Base-by-base conservation (phyloP, 2,888 invertebrate species). In the Campoletis raptor region DNA sequence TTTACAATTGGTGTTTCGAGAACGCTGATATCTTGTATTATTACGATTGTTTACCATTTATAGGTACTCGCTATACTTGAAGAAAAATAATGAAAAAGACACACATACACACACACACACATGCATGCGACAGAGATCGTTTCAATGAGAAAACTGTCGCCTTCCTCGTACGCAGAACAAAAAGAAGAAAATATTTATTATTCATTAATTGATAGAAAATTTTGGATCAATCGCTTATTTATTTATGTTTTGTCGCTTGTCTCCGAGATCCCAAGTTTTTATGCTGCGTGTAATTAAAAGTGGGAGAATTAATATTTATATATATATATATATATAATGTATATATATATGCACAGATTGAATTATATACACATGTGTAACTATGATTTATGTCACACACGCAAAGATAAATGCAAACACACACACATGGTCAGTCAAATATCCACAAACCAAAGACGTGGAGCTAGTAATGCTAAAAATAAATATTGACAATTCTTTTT, bases 381-480 rank as follows among this genome's bases (percentile, higher is more conserved):
- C 81, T 81, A 83, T 86, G 83, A 85, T 85, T 87, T 87, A 85
- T 88, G 79, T 81, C 83, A 85, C 83, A 81, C 76, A 85, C 66
- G 21, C 45, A 69, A 79, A 40, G 48, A 21, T 67, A 8, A 66
- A 45, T 24, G 48, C 52, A 78, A 52, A 52, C 48, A 30, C 37
- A 48, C 36, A 81, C 66, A 74, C 73, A 66, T 64, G 89, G 90
- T 92, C 92, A 93, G 92, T 94, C 92, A 93, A 90, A 87, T 88
- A 90, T 94, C 92, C 92, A 93, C 92, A 93, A 93, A 92, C 94
- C 94, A 94, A 94, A 94, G 94, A 94, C 90, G 92, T 93, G 93
- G 92, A 93, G 91, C 93, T 94, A 94, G 94, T 94, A 92, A 92
- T 90, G 88, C 90, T 90, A 69, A 89, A 61, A 81, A 70, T 84